Conservation (phyloP, 2,888 invertebrate species). For the Sinopyrophorus schimmeli region DNA sequence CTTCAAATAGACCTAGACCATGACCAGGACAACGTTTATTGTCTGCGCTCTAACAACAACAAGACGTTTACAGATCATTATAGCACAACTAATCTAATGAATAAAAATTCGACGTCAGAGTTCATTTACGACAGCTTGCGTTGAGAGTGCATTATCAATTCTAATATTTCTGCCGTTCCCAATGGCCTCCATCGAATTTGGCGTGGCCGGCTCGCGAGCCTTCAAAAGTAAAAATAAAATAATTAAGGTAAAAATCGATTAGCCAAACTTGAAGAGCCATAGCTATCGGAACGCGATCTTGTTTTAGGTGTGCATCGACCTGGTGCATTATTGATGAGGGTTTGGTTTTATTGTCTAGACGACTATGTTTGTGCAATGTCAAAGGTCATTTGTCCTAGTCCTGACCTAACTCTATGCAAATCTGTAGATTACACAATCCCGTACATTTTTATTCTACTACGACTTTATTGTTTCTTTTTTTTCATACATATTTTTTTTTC, state of each 20-base stretch:
- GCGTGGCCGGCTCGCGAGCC: background rate
- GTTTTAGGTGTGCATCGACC: conserved; percentile 23
- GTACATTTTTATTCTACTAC: too few species aligned
- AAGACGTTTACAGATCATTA: conserved; percentile 27
- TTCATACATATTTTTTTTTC: too few species aligned
- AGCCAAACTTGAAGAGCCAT: too few species aligned
- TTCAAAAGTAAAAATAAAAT: background rate
- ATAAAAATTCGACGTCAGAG: conserved; percentile 21
- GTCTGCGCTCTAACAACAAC: conserved; percentile 25
- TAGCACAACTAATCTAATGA: conserved; percentile 22
- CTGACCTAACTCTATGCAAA: conserved; percentile 19
- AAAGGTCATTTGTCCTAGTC: conserved; percentile 17
- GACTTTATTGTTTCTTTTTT: too few species aligned
- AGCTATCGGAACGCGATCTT: background rate
- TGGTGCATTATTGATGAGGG: conserved; percentile 23
- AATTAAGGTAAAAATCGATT: background rate
- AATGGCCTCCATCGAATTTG: background rate
- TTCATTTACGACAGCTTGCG: background rate
- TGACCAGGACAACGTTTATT: conserved; percentile 30
- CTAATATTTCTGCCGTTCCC: background rate
- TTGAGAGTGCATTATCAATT: background rate
- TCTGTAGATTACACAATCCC: too few species aligned
- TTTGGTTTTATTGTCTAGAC: conserved; percentile 27
- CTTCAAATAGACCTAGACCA: conserved; percentile 33
- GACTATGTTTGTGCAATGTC: conserved; percentile 22